Evolutionary conservation across 2,797 vertebrate genomes (phyloP), one percentile per base, ranked within the genome.

Genomic region (Ctenopoma kingsleyae): DNA sequence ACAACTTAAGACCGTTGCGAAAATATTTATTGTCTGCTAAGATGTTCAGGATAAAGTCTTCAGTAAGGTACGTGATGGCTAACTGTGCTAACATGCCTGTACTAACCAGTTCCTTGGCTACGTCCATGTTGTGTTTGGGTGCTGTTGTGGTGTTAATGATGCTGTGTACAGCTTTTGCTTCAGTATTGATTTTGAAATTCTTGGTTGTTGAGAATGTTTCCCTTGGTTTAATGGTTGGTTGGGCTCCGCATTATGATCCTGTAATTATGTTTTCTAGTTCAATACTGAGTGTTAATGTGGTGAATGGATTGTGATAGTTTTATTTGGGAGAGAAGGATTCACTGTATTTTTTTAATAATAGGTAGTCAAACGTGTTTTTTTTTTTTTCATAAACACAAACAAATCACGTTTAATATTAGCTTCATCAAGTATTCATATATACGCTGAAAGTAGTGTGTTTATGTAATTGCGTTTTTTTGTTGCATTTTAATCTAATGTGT

Each of bases 11-110:
- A 44, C 20, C 17, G 3, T 1, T 36, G 20, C 0, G 12, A 30
- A 17, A 27, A 4, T 46, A 9, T 9, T 11, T 7, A 20, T 22
- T 15, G 3, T 49, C 5, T 13, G 10, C 25, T 11, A 13, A 46
- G 17, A 30, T 23, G 19, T 35, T 32, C 5, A 4, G n/a, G 22
- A 25, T 15, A 10, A 11, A 20, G 66, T 22, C 67, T 15, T 49
- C 66, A 23, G 51, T 35, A 35, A 25, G 20, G 73, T 66, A 55
- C 23, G 58, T 6, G 64, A 17, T 36, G 56, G 38, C 4, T 51
- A 9, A 8, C 22, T 32, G 22, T 65, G 44, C 46, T 61, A 40
- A 27, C 25, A 1, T 4, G 6, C 2, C 35, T 53, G 19, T 11
- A 4, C 12, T 19, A 22, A 22, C 15, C 10, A 8, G 15, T 8